Evolutionary conservation across 1,140 invertebrate genomes (phyloP).

Genomic region (Papilio dardanus): DNA sequence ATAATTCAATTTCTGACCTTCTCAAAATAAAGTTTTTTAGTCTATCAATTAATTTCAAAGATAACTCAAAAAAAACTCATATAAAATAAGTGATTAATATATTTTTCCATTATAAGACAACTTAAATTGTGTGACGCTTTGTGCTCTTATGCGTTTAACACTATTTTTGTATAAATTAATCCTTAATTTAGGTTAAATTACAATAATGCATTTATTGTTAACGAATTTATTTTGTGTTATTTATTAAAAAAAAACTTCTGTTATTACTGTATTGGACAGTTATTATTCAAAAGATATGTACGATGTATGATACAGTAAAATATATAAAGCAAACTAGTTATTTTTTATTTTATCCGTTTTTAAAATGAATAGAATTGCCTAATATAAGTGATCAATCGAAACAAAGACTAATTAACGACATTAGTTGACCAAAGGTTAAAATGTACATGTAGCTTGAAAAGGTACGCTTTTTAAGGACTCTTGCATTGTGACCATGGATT

Average conservation of each 20-base stretch:
- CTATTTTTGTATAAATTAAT: constrained; percentile 68
- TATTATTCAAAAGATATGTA: constrained; percentile 35
- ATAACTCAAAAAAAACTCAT: constrained; percentile 13
- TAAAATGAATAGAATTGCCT: too few species aligned
- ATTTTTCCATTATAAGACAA: neutral
- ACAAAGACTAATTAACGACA: too few species aligned
- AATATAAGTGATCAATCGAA: too few species aligned
- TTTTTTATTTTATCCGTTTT: constrained; percentile 12
- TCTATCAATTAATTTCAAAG: neutral
- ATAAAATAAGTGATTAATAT: neutral
- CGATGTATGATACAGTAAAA: constrained; percentile 24
- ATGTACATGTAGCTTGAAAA: too few species aligned
- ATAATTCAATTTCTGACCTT: neutral
- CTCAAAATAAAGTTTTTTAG: neutral
- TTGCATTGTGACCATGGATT: neutral
- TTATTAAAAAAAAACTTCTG: constrained; percentile 62
- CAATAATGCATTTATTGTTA: constrained; percentile 77
- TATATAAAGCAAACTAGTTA: neutral
- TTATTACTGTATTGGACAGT: constrained; percentile 45
- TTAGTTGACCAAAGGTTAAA: too few species aligned
- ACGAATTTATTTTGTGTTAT: constrained; percentile 79
- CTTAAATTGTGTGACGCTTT: constrained; percentile 60
- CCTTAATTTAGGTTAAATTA: constrained; percentile 54
- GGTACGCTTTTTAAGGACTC: neutral
- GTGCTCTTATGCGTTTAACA: constrained; percentile 66